Conservation (phyloP, 2,888 invertebrate species). For the Pharmacophagus antenor region DNA sequence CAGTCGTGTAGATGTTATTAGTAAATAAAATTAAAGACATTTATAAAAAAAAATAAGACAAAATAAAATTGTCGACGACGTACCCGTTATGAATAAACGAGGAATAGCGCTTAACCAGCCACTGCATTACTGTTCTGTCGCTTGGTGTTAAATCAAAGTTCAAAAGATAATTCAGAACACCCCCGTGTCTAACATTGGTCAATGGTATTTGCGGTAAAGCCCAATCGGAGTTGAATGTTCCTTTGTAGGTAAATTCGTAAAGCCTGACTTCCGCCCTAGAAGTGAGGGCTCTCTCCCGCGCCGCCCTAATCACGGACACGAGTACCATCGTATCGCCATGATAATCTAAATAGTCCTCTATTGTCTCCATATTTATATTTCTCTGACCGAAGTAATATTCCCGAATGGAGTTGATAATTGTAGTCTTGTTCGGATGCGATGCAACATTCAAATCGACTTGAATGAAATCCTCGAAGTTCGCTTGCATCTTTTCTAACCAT, state of each 20-base stretch:
- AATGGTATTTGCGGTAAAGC: constrained; percentile 51
- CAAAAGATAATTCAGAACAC: constrained; percentile 60
- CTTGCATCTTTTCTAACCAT: constrained; percentile 60
- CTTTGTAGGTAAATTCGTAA: constrained; percentile 59
- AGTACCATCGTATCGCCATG: constrained; percentile 61
- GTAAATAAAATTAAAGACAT: no score
- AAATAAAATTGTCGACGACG: constrained; percentile 33
- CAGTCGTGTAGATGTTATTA: no score
- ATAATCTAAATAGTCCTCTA: constrained; percentile 63
- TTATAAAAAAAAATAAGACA: not conserved
- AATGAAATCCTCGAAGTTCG: constrained; percentile 59
- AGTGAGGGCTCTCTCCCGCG: constrained; percentile 53
- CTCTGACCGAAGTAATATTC: constrained; percentile 56
- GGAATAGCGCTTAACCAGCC: constrained; percentile 48
- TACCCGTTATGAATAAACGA: constrained; percentile 61
- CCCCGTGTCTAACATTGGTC: constrained; percentile 61
- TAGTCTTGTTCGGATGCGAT: constrained; percentile 39
- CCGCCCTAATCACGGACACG: constrained; percentile 56
- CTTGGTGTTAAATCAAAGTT: constrained; percentile 48
- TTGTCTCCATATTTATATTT: constrained; percentile 49
- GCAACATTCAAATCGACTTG: constrained; percentile 56
- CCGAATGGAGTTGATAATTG: constrained; percentile 45
- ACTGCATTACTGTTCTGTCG: constrained; percentile 43
- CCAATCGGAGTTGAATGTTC: constrained; percentile 59
- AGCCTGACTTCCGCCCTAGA: constrained; percentile 53